Evolutionary conservation across 2,113 vertebrate genomes (phyloP).

Genomic region (Chloropsis cyanopogon): DNA sequence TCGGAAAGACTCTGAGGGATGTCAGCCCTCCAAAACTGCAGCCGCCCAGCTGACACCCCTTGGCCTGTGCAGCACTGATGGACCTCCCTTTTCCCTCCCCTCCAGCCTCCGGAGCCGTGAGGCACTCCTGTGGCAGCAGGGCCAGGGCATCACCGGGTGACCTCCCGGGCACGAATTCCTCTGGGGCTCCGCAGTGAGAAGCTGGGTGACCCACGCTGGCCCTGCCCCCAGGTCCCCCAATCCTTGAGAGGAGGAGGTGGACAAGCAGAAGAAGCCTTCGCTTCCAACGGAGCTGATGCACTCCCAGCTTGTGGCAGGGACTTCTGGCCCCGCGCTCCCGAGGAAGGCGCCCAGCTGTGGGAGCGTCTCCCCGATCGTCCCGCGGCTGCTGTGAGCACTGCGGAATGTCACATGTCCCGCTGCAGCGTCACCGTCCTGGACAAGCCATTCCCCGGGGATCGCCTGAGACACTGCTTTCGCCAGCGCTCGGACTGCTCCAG

Average conservation of each 20-base stretch:
- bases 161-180: background rate
- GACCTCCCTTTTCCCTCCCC: background rate
- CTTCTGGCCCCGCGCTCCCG: rapidly evolving
- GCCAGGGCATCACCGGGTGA: background rate
- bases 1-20: background rate
- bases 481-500: rapidly evolving
- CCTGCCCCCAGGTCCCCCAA: background rate
- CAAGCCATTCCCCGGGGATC: background rate
- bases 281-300: rapidly evolving
- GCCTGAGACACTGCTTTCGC: background rate
- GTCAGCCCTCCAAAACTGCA: background rate
- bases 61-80: background rate
- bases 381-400: background rate
- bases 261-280: background rate
- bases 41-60: background rate
- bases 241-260: rapidly evolving
- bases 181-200: rapidly evolving
- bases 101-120: rapidly evolving
- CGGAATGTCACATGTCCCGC: background rate
- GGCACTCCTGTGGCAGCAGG: rapidly evolving
- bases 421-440: background rate
- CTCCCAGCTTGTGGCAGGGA: background rate
- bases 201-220: background rate
- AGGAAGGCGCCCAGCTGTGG: slow-evolving; percentile 19
- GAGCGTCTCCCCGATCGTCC: background rate